Evolutionary conservation across 2,797 vertebrate genomes (phyloP), one percentile per base, ranked within the genome.

Genomic region (Spheniscus humboldti): DNA sequence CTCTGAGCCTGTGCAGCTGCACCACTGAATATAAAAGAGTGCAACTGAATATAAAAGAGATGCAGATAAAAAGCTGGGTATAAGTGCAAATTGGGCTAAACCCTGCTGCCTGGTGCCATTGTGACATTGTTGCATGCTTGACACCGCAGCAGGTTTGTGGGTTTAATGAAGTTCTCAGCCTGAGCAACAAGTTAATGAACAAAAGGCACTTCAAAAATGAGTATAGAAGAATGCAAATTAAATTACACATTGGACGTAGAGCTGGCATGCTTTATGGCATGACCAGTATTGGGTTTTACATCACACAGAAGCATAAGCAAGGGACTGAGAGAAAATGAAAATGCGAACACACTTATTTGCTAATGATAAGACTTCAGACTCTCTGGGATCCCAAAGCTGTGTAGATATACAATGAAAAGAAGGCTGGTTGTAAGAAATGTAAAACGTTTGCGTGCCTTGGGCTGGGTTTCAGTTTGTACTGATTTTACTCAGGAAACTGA

Each of bases 181-280:
- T 88, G 45, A 88, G 91, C 85, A 95, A 88, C 82, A 84, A 66
- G 82, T 90, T 69, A 31, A 78, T 20, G 37, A 94, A 83, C 60
- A 81, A 91, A 95, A 91, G 57, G 27, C 19, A n/a, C 72, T 90
- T 72, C 35, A 78, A 77, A 88, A 90, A 88, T 81, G 1, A 14
- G n/a, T 68, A 0, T 4, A 39, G 64, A 80, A 63, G 82, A 88
- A 81, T 37, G 69, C 31, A 62, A 77, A 83, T 75, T 37, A 68
- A 96, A 64, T 86, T 9, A 57, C 31, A 45, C 7, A 3, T 17
- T 52, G 50, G 60, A 35, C 22, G 5, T 19, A 37, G 10, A 8
- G 1, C 41, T 48, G 64, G 71, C 60, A 23, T 77, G 60, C 56
- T 71, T 55, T 55, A 16, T 18, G 22, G 33, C 28, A 47, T 74